These are phyloP conservation scores for Scaptomyza flava DNA, from an alignment of 2,888 invertebrate species.

Conservation along the genomic window DNA sequence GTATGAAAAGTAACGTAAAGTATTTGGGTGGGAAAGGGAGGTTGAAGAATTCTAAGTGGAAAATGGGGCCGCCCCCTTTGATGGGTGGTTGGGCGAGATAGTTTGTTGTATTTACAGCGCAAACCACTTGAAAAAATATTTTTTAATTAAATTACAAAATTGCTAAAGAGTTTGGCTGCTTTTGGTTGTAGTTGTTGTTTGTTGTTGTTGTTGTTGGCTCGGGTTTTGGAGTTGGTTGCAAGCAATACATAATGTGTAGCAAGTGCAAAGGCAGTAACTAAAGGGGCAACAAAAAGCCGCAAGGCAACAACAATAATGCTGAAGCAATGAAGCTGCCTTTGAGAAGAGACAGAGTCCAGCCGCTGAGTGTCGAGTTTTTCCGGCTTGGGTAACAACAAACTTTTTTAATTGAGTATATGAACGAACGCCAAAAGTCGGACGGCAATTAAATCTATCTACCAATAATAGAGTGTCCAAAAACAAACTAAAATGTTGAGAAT, in stretches of 20 bases:
- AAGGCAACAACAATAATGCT: slow-evolving; percentile 55
- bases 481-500: background rate
- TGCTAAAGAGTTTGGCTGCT: slow-evolving; percentile 74
- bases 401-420: slow-evolving; percentile 29
- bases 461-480: background rate
- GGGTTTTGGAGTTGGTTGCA: slow-evolving; percentile 2
- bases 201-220: slow-evolving; percentile 13
- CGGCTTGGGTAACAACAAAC: slow-evolving; percentile 16
- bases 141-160: slow-evolving; percentile 80
- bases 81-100: slow-evolving; percentile 38
- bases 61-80: slow-evolving; percentile 25
- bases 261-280: slow-evolving; percentile 36
- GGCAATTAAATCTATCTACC: background rate
- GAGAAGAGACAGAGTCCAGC: slow-evolving; percentile 4
- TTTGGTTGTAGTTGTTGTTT: slow-evolving; percentile 23
- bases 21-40: slow-evolving; percentile 18
- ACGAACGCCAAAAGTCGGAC: background rate
- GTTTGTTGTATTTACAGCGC: slow-evolving; percentile 79
- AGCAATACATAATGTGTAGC: slow-evolving; percentile 15
- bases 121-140: slow-evolving; percentile 81
- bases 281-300: slow-evolving; percentile 38
- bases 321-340: slow-evolving; percentile 15
- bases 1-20: slow-evolving; percentile 59
- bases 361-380: slow-evolving; percentile 11
- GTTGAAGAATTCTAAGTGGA: slow-evolving; percentile 16